Evolutionary conservation across 30 jellyfish, hydroid and myxozoan genomes (phyloP), one percentile per base, ranked within the genome.

Genomic region (Cassiopea xamachana): DNA sequence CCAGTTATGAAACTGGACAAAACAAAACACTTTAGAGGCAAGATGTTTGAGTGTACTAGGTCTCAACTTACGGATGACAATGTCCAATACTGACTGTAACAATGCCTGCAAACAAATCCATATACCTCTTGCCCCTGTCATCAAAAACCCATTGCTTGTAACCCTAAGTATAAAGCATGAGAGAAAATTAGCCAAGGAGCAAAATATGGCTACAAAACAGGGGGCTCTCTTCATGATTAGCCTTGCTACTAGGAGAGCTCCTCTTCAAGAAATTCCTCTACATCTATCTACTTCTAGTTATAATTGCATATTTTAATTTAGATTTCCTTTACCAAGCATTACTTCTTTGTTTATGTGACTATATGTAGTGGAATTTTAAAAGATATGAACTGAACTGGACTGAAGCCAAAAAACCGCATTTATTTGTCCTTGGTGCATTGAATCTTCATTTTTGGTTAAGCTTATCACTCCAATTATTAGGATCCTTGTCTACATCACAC

Each of bases 61-160:
- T 55, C 7, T 64, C 74, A 7, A 85, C 97, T 79, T 92, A 96
- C 99, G 98, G 99, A 68, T 96, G 99, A 68, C 99, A 96, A 82
- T 96, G 99, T 67, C 99, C 99, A 88, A 91, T 96, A 69, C 98
- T 97, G 84, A 85, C 94, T 14, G 99, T 96, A 2, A 92, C 99
- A 79, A 96, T 96, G 17, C 99, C 99, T 18, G 98, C 99, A 92
- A 96, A 96, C 97, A 96, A 50, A 75, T 96, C 99, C 46, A 96
- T 73, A 59, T 96, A 96, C 48, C 99, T 91, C 70, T 85, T 92
- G 12, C 99, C 99, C 77, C 84, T 96, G 2, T 85, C 86, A 82
- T 96, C 99, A 80, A 88, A 96, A 5, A 96, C 61, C 99, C 99
- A 96, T 76, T 96, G 99, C 83, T n/a, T 89, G 91, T 91, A 94